phyloP scores from a whole-genome alignment of 2,113 vertebrate genomes.

The Grammomys dolichurus region DNA sequence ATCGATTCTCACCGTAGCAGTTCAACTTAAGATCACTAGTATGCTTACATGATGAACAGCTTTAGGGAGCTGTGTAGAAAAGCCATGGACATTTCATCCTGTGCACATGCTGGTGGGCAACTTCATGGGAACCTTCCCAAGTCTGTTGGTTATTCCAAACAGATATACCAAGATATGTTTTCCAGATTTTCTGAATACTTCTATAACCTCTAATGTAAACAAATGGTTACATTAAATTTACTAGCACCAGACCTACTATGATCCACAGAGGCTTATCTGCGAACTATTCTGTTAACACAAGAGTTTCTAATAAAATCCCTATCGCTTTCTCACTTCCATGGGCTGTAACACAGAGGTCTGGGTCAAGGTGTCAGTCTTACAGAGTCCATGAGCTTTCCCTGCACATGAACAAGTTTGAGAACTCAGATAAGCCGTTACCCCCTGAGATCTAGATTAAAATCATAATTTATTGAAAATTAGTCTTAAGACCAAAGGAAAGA shows the following conservation, averaged over 20 bases:
- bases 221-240: neutral
- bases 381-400: neutral
- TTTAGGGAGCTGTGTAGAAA: rapidly evolving
- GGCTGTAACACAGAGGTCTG: rapidly evolving
- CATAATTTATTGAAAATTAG: neutral
- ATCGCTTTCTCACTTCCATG: rapidly evolving
- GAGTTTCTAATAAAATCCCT: neutral
- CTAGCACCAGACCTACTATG: neutral
- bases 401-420: neutral
- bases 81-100: neutral
- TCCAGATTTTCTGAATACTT: neutral
- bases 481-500: neutral
- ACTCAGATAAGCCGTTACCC: neutral
- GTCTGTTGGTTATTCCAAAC: neutral
- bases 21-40: rapidly evolving
- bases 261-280: neutral
- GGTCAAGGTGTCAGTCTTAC: too few species aligned
- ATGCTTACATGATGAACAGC: rapidly evolving
- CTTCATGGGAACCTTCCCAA: neutral
- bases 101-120: rapidly evolving
- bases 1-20: neutral
- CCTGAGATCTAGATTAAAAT: neutral
- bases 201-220: neutral
- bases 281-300: neutral
- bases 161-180: too few species aligned